phyloP scores from a whole-genome alignment of 2,113 vertebrate species.

The Dendrocopos noguchii region DNA sequence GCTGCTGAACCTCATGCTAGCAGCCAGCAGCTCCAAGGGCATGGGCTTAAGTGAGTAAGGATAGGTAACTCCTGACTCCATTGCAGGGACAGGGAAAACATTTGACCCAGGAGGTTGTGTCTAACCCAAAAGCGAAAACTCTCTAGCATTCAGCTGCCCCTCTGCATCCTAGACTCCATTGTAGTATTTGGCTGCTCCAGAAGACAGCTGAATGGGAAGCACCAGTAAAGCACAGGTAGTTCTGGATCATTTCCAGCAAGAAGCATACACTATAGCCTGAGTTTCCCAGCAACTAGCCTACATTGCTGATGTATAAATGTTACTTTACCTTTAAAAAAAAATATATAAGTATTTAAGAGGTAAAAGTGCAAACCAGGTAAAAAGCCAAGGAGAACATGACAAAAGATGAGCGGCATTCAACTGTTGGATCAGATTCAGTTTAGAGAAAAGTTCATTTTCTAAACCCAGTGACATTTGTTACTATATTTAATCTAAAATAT shows the following conservation, averaged over 20 bases:
- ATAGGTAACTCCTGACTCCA: neutral
- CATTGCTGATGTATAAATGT: neutral
- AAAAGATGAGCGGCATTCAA: neutral
- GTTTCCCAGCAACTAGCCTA: neutral
- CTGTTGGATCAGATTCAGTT: neutral
- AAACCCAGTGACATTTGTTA: neutral
- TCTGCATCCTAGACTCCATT: neutral
- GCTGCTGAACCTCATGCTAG: rapidly evolving
- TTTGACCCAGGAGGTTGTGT: neutral
- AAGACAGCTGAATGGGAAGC: neutral
- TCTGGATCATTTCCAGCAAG: neutral
- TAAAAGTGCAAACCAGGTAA: neutral
- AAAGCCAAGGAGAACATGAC: neutral
- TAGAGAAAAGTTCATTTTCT: neutral
- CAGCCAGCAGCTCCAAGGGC: neutral
- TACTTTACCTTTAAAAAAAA: neutral
- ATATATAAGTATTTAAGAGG: neutral
- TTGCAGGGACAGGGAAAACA: neutral
- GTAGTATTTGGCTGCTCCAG: neutral
- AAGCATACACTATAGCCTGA: neutral
- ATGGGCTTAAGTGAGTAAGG: neutral
- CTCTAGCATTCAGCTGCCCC: neutral
- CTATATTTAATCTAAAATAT: neutral
- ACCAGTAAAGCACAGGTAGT: neutral
- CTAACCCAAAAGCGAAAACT: neutral